Evolutionary conservation across 2,113 vertebrate species (phyloP), one percentile per base, ranked within the genome.

Genomic region (Platichthys stellatus): DNA sequence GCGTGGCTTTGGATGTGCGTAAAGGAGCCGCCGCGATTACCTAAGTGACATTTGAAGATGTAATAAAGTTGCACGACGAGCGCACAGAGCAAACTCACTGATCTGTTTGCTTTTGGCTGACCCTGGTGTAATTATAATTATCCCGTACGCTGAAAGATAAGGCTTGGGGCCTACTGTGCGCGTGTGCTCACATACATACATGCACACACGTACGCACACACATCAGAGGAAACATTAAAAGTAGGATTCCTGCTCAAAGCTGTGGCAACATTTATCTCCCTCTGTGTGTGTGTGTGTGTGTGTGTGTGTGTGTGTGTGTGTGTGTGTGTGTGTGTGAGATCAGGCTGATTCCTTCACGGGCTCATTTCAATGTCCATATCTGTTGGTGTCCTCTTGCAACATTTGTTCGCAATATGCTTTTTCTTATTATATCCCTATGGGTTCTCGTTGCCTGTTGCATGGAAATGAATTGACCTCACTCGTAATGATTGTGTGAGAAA

Each of bases 141-240:
- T 71, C 85, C 78, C 18, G 7, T 56, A 84, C 66, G 53, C 60
- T 94, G 95, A 95, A 93, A 96, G 94, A 95, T 97, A 97, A 89
- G 96, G 94, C 95, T 95, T 95, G 93, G 87, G 93, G 94, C 94
- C 93, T 18, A 94, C 94, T 89, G 95, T 88, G 94, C 94, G 1
- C 20, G 61, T 23, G 38, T 4, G 20, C 66, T 5, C 56, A 17
- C 69, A 23, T 35, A 95, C 89, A 94, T 92, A 84, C 56, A 28
- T 35, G 10, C 62, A 28, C 56, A 61, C 24, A 95, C 89, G 94
- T 92, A 84, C 56, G 23, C 45, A 6, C 53, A 1, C 58, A 95
- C 88, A 94, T 93, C 95, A 89, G 93, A 88, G 86, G 94, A 89
- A 94, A 95, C 95, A 96, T 95, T 92, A 93, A 95, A 90, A 96